Conservation (phyloP, 2,113 vertebrate species). For the Ammodytes dubius region DNA sequence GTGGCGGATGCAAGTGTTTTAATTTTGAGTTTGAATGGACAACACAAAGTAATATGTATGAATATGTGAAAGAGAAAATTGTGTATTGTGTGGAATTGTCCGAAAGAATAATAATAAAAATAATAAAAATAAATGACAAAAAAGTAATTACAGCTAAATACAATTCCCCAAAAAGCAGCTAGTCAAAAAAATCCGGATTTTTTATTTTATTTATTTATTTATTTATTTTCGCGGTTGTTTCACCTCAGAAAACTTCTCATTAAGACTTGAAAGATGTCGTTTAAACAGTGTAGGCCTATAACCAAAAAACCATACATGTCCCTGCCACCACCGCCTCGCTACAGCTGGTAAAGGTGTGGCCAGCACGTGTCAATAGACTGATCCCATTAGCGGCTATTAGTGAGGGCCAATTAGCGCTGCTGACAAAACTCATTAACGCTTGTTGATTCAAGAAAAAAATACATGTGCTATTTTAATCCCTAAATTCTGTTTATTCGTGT, state of each 20-base stretch:
- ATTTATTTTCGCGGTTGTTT: neutral
- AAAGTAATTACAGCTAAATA: too few species aligned
- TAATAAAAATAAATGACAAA: too few species aligned
- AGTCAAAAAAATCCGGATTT: too few species aligned
- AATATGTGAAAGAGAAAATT: too few species aligned
- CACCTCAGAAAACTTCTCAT: conserved; percentile 10
- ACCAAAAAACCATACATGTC: neutral
- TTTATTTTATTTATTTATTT: neutral
- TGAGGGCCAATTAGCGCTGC: conserved; percentile 27
- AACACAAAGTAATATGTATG: too few species aligned
- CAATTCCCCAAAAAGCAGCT: too few species aligned
- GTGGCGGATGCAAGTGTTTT: too few species aligned
- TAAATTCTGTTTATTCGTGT: neutral
- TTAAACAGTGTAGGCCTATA: conserved; percentile 27
- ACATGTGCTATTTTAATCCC: neutral
- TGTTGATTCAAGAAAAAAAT: neutral
- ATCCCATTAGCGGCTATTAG: conserved; percentile 53
- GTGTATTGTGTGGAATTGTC: too few species aligned
- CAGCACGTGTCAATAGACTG: conserved; percentile 31
- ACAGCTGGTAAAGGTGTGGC: conserved; percentile 13
- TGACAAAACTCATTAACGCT: conserved; percentile 4
- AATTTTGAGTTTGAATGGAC: too few species aligned
- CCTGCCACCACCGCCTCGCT: neutral
- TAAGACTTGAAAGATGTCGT: neutral
- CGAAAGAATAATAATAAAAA: too few species aligned